These are phyloP conservation scores for Oedothorax gibbosus DNA, from an alignment of 1,140 invertebrate species.

Conservation along the genomic window DNA sequence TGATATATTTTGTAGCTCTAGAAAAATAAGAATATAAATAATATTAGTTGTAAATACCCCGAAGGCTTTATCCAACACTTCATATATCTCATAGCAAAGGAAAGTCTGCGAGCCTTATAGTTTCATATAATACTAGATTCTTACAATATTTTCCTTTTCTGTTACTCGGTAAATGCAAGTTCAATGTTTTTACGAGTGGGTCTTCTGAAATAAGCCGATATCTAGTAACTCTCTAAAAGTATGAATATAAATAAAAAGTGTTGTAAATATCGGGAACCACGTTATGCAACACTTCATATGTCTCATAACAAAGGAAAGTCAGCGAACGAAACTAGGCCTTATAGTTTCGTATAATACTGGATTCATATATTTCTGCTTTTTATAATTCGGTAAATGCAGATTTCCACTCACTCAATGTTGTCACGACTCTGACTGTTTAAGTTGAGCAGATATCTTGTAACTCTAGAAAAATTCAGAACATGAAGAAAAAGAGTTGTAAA, in stretches of 20 bases:
- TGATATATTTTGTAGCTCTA: not conserved
- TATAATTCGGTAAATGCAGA: no score
- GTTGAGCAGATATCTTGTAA: not conserved
- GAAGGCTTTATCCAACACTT: not conserved
- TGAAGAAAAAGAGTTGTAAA: not conserved
- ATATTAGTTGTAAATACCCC: not conserved
- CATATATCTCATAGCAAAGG: slow-evolving; percentile 11
- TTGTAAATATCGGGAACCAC: not conserved
- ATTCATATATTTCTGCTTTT: slow-evolving; percentile 25
- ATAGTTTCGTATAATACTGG: slow-evolving; percentile 14
- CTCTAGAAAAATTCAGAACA: not conserved
- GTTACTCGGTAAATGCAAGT: no score
- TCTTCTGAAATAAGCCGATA: not conserved
- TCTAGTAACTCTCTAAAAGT: not conserved
- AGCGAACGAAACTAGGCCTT: not conserved
- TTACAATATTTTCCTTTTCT: no score
- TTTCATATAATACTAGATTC: no score
- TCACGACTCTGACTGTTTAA: not conserved
- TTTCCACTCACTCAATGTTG: no score
- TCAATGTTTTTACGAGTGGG: no score
- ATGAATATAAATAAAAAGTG: not conserved
- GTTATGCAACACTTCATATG: not conserved
- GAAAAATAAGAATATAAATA: not conserved
- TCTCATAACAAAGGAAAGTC: slow-evolving; percentile 14
- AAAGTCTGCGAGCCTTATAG: not conserved